Evolutionary conservation across 2,888 invertebrate species (phyloP).

Genomic region (Heliconius hortense): DNA sequence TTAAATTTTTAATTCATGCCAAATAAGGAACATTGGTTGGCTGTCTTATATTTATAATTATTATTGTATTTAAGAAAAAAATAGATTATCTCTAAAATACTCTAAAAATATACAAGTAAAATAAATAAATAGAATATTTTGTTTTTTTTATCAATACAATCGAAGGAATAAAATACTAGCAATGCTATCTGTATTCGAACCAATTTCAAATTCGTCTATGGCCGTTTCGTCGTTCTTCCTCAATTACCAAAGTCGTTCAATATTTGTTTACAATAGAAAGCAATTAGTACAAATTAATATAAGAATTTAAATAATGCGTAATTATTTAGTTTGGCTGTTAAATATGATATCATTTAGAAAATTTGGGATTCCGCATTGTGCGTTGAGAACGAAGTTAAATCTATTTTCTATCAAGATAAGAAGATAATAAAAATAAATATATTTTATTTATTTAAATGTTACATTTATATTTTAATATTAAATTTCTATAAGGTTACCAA

Average conservation of each 20-base stretch:
- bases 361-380: too few species aligned
- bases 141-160: background rate
- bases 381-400: too few species aligned
- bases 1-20: slow-evolving; percentile 4
- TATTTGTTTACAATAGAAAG: background rate
- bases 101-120: background rate
- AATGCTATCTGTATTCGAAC: background rate
- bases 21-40: background rate
- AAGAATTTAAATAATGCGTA: background rate
- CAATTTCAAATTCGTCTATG: background rate
- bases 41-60: background rate
- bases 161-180: background rate
- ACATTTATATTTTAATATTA: too few species aligned
- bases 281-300: background rate
- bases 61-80: background rate
- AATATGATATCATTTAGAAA: too few species aligned
- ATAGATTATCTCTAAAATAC: background rate
- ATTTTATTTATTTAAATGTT: too few species aligned
- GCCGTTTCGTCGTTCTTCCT: background rate
- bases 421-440: too few species aligned
- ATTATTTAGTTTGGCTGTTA: background rate
- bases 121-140: background rate
- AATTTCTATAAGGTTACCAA: too few species aligned
- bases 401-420: too few species aligned
- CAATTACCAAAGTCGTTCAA: background rate